phyloP scores from a whole-genome alignment of 2,113 vertebrate genomes.

The Prionailurus viverrinus region DNA sequence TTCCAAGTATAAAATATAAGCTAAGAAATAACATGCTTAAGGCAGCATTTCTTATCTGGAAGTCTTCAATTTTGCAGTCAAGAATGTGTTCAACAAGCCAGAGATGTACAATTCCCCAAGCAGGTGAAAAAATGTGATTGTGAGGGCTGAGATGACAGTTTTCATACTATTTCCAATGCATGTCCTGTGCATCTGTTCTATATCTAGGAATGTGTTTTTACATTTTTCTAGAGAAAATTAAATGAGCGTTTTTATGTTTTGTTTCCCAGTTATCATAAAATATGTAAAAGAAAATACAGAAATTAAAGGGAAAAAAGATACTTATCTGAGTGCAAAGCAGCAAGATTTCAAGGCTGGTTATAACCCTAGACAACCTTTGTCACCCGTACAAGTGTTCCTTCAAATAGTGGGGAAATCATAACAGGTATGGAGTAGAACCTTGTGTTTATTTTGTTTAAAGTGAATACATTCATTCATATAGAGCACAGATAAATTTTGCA shows the following conservation, averaged over 20 bases:
- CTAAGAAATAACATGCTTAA: conserved; percentile 59
- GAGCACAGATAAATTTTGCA: not conserved
- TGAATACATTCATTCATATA: not conserved
- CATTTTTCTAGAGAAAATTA: conserved; percentile 65
- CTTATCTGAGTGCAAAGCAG: not conserved
- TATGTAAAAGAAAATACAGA: conserved; percentile 33
- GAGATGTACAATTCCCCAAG: conserved; percentile 51
- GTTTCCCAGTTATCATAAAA: conserved; percentile 54
- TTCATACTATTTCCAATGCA: conserved; percentile 29
- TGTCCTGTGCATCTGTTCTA: conserved; percentile 34
- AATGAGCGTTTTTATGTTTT: conserved; percentile 57
- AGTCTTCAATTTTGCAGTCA: conserved; percentile 63
- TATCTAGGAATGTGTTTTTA: conserved; percentile 19
- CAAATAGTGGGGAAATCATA: not conserved
- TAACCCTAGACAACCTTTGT: conserved; percentile 32
- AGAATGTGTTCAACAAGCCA: conserved; percentile 53
- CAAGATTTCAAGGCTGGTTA: conserved; percentile 19
- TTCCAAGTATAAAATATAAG: conserved; percentile 62
- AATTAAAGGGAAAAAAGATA: conserved; percentile 41
- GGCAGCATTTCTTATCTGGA: conserved; percentile 41
- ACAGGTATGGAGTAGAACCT: not conserved
- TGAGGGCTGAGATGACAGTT: conserved; percentile 29
- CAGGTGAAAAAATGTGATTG: conserved; percentile 54
- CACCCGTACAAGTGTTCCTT: not conserved
- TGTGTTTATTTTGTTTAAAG: not conserved